Base-by-base conservation (phyloP, 2,113 vertebrate species). In the Prolemur simus region DNA sequence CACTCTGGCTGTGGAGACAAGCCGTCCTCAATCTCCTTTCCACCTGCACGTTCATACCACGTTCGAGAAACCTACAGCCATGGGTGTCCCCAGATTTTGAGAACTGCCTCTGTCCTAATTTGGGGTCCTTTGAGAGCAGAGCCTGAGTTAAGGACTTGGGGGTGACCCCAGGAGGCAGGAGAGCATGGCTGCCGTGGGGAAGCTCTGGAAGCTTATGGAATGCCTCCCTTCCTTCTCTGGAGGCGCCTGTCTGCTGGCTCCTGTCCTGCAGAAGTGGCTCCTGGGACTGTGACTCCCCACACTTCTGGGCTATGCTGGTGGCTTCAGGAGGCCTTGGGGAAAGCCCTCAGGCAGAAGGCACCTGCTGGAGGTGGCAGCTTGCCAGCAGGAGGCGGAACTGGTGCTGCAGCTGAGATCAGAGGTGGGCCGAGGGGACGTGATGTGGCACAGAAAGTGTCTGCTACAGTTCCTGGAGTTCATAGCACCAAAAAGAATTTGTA, bases 21-120 rank as follows among this genome's bases (percentile, higher is more conserved):
- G 54, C 66, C 34, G 1, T 63, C 45, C 74, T 58, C 21, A 2
- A 0, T 7, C 13, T 1, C 13, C 34, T 32, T 58, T 37, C 81
- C 5, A 56, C 29, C 34, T 49, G 37, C 0, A 8, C 6, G 0
- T 1, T 11, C 13, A 12, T 3, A 1, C 11, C 32, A 0, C 11
- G 1, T 8, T 13, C 0, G 0, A 34, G 45, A 84, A 18, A 1
- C 5, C 37, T 27, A 3, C 10, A 18, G 84, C 37, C 13, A 4
- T 7, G 64, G 29, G 18, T 1, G 0, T 3, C 3, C 25, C 45
- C 23, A 25, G 95, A 23, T 20, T 68, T 37, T 27, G 37, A 29
- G 47, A 78, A 6, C 63, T 39, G 54, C 45, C 14, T 0, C 69
- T 37, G 21, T 17, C 52, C 54, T 45, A 14, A 15, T 15, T 47